Conservation (phyloP, 1,140 invertebrate species). For the Neodiprion pinetum region DNA sequence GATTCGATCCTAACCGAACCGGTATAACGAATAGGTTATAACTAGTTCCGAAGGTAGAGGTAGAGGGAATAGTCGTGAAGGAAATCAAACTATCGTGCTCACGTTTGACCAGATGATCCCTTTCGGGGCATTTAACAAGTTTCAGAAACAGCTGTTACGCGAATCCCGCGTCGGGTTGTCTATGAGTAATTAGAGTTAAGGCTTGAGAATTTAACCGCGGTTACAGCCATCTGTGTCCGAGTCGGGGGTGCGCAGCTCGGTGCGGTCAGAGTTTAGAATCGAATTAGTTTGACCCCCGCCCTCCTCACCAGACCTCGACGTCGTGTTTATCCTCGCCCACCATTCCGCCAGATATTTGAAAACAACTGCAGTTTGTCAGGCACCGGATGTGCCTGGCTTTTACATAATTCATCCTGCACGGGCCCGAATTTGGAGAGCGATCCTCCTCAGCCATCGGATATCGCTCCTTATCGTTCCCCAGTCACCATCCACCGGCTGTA, state of each 20-base stretch:
- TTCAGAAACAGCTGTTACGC: constrained; percentile 59
- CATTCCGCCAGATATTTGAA: not conserved
- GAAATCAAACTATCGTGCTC: not conserved
- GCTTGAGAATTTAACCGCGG: constrained; percentile 62
- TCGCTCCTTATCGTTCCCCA: not conserved
- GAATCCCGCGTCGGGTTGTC: constrained; percentile 53
- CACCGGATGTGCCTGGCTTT: not conserved
- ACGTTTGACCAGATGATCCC: constrained; percentile 9
- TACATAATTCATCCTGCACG: not conserved
- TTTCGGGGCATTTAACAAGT: constrained; percentile 52
- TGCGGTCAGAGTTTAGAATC: constrained; percentile 64
- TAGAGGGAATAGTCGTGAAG: not conserved
- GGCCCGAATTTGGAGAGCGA: not conserved
- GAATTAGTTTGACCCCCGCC: constrained; percentile 61
- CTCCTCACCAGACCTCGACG: constrained; percentile 12
- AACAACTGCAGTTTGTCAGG: constrained; percentile 17
- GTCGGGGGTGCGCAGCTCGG: constrained; percentile 40
- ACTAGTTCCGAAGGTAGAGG: no score
- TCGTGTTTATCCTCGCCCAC: not conserved
- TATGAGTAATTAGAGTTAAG: constrained; percentile 65
- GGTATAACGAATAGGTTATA: no score
- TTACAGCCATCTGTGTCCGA: constrained; percentile 63
- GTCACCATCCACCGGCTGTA: constrained; percentile 3
- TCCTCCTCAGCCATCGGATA: not conserved
- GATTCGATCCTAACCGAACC: no score